Evolutionary conservation across 2,888 invertebrate species (phyloP).

Genomic region (Rugalucina vietnamica): DNA sequence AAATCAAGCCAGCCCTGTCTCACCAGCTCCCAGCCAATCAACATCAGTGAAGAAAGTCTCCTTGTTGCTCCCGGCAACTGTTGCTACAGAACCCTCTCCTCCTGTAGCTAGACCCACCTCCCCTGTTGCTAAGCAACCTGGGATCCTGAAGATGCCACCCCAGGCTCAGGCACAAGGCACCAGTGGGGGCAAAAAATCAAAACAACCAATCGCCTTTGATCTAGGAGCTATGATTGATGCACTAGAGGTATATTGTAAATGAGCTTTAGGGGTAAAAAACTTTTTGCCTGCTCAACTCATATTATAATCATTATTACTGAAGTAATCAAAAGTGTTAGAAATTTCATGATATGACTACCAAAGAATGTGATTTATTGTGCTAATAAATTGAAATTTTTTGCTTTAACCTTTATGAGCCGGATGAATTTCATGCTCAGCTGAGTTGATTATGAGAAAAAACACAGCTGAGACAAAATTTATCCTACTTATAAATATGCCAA

Average conservation of each 20-base stretch:
- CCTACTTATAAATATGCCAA: no score
- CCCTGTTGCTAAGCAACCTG: conserved; percentile 51
- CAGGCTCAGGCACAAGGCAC: conserved; percentile 17
- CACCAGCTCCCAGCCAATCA: conserved; percentile 8
- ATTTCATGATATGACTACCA: no score
- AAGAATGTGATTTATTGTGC: no score
- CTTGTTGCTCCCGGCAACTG: conserved; percentile 54
- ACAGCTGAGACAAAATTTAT: no score
- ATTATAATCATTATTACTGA: no score
- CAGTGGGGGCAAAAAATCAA: conserved; percentile 77
- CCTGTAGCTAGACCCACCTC: conserved; percentile 45
- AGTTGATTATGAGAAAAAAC: no score
- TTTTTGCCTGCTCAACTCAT: no score
- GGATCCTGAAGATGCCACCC: conserved; percentile 40
- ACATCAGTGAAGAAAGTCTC: conserved; percentile 58
- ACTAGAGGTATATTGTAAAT: conserved; percentile 72
- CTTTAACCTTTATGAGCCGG: no score
- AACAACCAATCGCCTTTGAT: conserved; percentile 80
- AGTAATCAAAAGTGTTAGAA: no score
- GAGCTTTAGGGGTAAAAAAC: neutral
- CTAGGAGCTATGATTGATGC: conserved; percentile 81
- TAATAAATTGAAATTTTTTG: no score
- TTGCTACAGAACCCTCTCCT: conserved; percentile 56
- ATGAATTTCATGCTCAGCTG: no score
- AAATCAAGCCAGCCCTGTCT: conserved; percentile 26